Conservation (phyloP, 1,140 invertebrate species). For the Hestina assimilis region DNA sequence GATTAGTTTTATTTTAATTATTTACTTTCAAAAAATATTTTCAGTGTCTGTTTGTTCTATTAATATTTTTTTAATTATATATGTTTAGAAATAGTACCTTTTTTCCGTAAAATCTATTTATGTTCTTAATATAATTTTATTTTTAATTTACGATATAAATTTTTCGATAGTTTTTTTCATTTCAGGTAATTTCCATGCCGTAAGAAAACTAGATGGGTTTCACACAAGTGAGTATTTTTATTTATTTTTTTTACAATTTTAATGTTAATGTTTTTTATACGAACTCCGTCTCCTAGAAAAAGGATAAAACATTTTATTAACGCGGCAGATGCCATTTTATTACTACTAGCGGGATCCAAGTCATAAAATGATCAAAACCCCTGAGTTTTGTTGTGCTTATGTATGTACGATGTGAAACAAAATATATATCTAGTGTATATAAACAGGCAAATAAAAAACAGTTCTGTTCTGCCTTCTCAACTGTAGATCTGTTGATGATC, state of each 20-base stretch:
- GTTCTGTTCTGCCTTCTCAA: no score
- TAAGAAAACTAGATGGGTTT: slow-evolving; percentile 51
- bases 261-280: not conserved
- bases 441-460: no score
- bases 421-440: no score
- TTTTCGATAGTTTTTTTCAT: slow-evolving; percentile 48
- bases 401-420: not conserved
- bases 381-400: not conserved
- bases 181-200: slow-evolving; percentile 65
- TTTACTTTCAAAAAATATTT: not conserved
- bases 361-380: slow-evolving; percentile 9
- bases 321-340: slow-evolving; percentile 19
- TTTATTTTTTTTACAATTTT: slow-evolving; percentile 7
- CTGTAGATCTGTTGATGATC: no score
- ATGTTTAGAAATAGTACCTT: not conserved
- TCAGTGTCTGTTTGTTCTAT: not conserved
- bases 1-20: no score
- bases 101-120: slow-evolving; percentile 6
- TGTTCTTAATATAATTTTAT: slow-evolving; percentile 5
- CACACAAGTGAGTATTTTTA: slow-evolving; percentile 50
- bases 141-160: slow-evolving; percentile 24
- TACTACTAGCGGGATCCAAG: slow-evolving; percentile 1
- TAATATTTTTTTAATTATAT: slow-evolving; percentile 3
- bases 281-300: slow-evolving; percentile 1
- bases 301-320: slow-evolving; percentile 17